phyloP scores from a whole-genome alignment of 2,113 vertebrate genomes.

The Tor tambroides region DNA sequence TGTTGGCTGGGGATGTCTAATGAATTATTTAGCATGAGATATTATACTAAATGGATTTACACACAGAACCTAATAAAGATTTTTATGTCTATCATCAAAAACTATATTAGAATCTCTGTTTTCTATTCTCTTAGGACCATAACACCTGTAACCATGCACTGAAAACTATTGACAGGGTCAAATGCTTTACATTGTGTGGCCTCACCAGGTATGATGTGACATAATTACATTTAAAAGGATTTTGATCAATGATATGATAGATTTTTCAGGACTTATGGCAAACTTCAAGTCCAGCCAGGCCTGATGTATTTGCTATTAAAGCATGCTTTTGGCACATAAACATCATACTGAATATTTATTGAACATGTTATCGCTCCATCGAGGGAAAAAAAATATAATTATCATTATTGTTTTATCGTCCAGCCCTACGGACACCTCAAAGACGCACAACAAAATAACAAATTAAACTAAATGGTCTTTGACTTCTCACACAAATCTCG shows the following conservation, averaged over 20 bases:
- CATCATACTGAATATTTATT: too few relatives aligned
- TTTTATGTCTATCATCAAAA: not conserved
- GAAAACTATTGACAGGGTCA: not conserved
- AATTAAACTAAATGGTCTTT: too few relatives aligned
- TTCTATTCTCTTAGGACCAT: not conserved
- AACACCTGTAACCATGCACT: not conserved
- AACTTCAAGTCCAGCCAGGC: too few relatives aligned
- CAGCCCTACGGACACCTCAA: too few relatives aligned
- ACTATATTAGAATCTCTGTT: not conserved
- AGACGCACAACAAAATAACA: too few relatives aligned
- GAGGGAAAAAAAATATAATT: too few relatives aligned
- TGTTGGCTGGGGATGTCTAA: not conserved
- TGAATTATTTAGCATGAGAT: not conserved
- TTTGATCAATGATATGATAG: not conserved
- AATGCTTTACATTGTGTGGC: not conserved
- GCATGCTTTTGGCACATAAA: too few relatives aligned
- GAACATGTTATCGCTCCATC: too few relatives aligned
- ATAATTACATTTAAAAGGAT: not conserved
- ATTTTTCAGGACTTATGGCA: not conserved
- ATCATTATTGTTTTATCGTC: too few relatives aligned
- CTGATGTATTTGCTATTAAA: too few relatives aligned
- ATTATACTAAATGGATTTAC: not conserved
- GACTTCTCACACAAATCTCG: too few relatives aligned
- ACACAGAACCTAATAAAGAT: constrained; percentile 2
- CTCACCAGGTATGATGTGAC: not conserved